phyloP scores from a whole-genome alignment of 2,797 vertebrate genomes.

The Echiichthys vipera region DNA sequence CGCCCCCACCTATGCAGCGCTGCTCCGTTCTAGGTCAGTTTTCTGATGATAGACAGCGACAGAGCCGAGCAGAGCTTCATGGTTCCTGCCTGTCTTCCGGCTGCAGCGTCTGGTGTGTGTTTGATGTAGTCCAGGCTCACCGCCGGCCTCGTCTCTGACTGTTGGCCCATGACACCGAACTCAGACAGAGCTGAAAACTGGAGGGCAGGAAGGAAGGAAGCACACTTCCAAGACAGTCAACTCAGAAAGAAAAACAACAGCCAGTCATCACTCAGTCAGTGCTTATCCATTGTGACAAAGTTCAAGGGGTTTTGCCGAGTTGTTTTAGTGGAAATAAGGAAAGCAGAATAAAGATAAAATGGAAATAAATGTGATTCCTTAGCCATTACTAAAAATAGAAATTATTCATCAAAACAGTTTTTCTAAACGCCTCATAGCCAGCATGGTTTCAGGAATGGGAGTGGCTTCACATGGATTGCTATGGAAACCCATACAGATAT shows the following conservation, averaged over 20 bases:
- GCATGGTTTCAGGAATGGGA: neutral
- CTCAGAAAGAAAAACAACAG: constrained; percentile 62
- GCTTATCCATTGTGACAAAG: constrained; percentile 33
- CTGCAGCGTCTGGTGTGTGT: constrained; percentile 73
- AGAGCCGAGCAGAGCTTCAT: constrained; percentile 67
- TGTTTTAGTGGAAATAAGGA: constrained; percentile 32
- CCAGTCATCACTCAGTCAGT: constrained; percentile 59
- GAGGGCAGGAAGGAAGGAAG: constrained; percentile 77
- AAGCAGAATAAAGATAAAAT: constrained; percentile 7
- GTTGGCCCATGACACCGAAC: constrained; percentile 57
- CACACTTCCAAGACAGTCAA: constrained; percentile 55
- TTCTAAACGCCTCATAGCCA: neutral
- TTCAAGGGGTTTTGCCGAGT: constrained; percentile 24
- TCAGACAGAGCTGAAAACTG: constrained; percentile 56
- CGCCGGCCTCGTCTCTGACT: constrained; percentile 48
- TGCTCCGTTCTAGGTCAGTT: constrained; percentile 47
- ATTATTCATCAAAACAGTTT: neutral
- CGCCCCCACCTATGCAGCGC: constrained; percentile 23
- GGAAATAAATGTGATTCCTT: constrained; percentile 8
- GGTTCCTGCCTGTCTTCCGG: constrained; percentile 79
- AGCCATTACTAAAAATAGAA: constrained; percentile 7
- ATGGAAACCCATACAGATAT: neutral
- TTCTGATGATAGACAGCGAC: constrained; percentile 73
- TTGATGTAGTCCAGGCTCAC: constrained; percentile 78
- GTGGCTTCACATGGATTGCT: neutral